These are phyloP conservation scores for Gopherus evgoodei DNA, from an alignment of 2,113 vertebrate species.

Conservation along the genomic window DNA sequence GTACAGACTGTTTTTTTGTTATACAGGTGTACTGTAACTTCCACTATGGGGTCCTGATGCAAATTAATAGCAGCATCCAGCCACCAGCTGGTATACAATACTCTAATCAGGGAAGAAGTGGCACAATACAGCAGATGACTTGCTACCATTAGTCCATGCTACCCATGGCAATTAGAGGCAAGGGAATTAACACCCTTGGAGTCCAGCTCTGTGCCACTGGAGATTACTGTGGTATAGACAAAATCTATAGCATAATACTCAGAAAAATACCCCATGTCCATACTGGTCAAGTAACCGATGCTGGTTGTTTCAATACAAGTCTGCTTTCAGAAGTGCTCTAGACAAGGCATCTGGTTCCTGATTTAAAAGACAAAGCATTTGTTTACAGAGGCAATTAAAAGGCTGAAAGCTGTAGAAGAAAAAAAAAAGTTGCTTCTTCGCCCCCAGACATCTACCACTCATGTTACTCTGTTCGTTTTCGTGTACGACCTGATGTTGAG, in stretches of 20 bases:
- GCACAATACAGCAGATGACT: neutral
- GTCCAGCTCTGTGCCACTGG: neutral
- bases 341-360: neutral
- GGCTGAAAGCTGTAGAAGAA: neutral
- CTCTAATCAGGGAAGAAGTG: neutral
- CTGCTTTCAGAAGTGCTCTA: neutral
- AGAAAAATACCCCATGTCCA: neutral
- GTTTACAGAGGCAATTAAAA: neutral
- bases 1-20: neutral
- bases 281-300: neutral
- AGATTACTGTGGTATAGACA: neutral
- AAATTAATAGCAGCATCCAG: neutral
- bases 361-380: neutral
- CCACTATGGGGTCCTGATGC: neutral
- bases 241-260: neutral
- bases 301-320: neutral
- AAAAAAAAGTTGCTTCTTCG: neutral
- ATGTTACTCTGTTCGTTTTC: neutral
- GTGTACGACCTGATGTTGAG: fast-evolving
- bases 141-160: neutral
- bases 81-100: neutral
- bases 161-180: neutral
- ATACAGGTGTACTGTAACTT: neutral
- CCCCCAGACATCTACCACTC: neutral
- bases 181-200: neutral